Evolutionary conservation across 2,888 invertebrate species (phyloP).

Genomic region (Mythimna pallens): DNA sequence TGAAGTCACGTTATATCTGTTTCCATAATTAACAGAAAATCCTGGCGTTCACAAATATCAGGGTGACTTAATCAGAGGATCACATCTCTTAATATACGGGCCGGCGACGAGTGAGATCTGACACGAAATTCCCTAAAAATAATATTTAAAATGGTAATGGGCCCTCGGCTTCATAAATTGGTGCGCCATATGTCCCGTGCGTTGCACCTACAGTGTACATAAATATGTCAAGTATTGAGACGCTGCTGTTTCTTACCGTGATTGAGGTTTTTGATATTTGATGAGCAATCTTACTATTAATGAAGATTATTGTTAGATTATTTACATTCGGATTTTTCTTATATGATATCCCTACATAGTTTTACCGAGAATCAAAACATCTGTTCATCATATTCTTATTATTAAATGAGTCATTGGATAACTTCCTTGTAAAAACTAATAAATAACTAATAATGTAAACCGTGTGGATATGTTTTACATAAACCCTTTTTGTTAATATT

Average conservation of each 20-base stretch:
- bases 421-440: slow-evolving; percentile 31
- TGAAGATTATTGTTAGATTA: slow-evolving; percentile 19
- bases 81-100: slow-evolving; percentile 89
- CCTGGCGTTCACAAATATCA: slow-evolving; percentile 82
- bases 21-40: slow-evolving; percentile 88
- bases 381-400: slow-evolving; percentile 25
- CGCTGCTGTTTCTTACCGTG: slow-evolving; percentile 78
- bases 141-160: slow-evolving; percentile 91
- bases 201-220: slow-evolving; percentile 90
- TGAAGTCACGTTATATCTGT: slow-evolving; percentile 68
- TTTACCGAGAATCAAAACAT: slow-evolving; percentile 37
- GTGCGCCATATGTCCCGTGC: slow-evolving; percentile 89
- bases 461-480: neutral
- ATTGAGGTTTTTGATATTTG: slow-evolving; percentile 79
- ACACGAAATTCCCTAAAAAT: slow-evolving; percentile 91
- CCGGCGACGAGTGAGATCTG: slow-evolving; percentile 90
- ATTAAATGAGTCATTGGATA: slow-evolving; percentile 33
- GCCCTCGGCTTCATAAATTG: slow-evolving; percentile 89
- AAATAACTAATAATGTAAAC: slow-evolving; percentile 36
- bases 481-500: neutral
- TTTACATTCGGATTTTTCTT: slow-evolving; percentile 3
- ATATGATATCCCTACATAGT: neutral
- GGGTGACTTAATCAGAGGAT: slow-evolving; percentile 89
- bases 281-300: slow-evolving; percentile 37
- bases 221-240: slow-evolving; percentile 90